phyloP scores from a whole-genome alignment of 2,888 invertebrate species.

The Antitype chi region DNA sequence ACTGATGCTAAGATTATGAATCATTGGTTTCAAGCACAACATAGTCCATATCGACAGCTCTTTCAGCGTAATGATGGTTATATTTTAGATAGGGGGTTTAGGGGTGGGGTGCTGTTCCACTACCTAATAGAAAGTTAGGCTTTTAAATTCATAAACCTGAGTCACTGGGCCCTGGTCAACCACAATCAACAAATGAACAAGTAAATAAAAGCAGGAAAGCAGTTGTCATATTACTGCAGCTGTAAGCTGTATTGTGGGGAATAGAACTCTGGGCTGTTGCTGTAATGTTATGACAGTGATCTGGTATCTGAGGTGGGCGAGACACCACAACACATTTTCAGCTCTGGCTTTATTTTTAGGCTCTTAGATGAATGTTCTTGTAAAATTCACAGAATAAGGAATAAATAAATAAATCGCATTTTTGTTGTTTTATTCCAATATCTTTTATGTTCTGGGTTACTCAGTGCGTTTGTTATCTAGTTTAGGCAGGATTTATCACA shows the following conservation, averaged over 20 bases:
- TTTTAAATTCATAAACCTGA: constrained; percentile 16
- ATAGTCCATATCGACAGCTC: constrained; percentile 13
- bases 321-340: neutral
- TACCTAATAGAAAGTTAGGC: neutral
- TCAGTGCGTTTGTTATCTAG: neutral
- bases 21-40: too few species aligned
- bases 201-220: constrained; percentile 5
- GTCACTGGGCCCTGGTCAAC: constrained; percentile 10
- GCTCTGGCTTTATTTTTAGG: neutral
- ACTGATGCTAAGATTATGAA: too few species aligned
- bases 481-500: too few species aligned
- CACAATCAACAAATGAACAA: constrained; percentile 2
- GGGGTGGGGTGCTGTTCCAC: neutral
- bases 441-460: neutral
- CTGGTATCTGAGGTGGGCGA: constrained; percentile 13
- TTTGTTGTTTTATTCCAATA: neutral
- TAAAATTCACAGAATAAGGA: neutral
- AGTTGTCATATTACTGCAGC: constrained; percentile 16
- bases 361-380: neutral
- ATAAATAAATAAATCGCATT: neutral
- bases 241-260: constrained; percentile 24
- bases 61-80: constrained; percentile 8
- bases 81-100: constrained; percentile 20
- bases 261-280: constrained; percentile 22
- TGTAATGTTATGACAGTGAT: neutral